A percentile compares a stretch with the other conserved stretches of the same genome.
phyloP scores from a whole-genome alignment of 2,888 invertebrate species.

The Chymomyza caudatula region DNA sequence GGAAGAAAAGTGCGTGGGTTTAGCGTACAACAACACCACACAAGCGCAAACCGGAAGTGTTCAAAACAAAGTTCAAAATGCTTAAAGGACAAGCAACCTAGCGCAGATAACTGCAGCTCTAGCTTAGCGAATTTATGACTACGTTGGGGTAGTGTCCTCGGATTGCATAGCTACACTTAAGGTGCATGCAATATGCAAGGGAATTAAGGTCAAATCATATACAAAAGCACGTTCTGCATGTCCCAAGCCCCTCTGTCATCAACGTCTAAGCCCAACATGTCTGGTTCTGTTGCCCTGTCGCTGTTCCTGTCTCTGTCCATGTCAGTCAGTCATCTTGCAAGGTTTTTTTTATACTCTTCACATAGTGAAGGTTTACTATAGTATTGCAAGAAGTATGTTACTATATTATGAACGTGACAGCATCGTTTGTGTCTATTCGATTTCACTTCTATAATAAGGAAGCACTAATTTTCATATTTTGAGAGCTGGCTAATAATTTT shows the following conservation, averaged over 20 bases:
- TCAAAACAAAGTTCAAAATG: conserved; percentile 44
- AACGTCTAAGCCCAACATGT: conserved; percentile 22
- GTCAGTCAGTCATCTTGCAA: not conserved
- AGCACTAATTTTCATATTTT: too few species aligned
- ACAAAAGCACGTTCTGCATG: conserved; percentile 37
- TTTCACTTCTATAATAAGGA: too few species aligned
- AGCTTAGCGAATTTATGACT: not conserved
- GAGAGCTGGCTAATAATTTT: too few species aligned
- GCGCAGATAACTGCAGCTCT: not conserved
- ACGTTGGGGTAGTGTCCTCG: not conserved
- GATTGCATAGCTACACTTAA: conserved; percentile 37
- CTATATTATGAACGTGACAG: too few species aligned
- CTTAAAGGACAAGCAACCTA: conserved; percentile 32
- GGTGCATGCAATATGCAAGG: conserved; percentile 54
- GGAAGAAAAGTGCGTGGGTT: conserved; percentile 8
- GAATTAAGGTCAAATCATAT: conserved; percentile 67
- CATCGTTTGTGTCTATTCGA: too few species aligned
- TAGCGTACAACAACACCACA: conserved; percentile 8
- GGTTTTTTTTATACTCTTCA: not conserved
- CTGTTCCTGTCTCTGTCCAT: not conserved
- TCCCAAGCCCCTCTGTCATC: not conserved
- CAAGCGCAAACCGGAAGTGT: conserved; percentile 8
- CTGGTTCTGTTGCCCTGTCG: not conserved
- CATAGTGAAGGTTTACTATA: not conserved
- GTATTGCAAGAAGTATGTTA: too few species aligned